A percentile compares a stretch with the other conserved stretches of the same genome.
Conservation (phyloP, 2,888 invertebrate genomes). For the Meloe dianella region DNA sequence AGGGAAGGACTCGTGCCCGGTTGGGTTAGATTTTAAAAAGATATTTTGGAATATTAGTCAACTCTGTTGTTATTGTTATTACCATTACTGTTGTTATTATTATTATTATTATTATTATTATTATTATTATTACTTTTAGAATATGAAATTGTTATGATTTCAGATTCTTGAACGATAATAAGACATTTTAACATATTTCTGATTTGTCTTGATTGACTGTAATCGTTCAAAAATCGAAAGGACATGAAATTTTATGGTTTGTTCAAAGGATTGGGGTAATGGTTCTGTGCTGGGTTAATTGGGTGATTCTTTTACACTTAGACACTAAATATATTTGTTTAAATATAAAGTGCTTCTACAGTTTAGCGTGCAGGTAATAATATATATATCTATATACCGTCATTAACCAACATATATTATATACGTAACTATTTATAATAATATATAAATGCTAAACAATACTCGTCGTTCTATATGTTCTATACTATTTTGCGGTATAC, state of each 20-base stretch:
- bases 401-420: slow-evolving; percentile 56
- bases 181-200: background rate
- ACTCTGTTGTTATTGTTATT: background rate
- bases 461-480: slow-evolving; percentile 54
- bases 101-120: background rate
- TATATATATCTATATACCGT: slow-evolving; percentile 48
- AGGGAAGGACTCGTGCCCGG: slow-evolving; percentile 23
- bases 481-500: slow-evolving; percentile 54
- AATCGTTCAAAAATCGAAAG: background rate
- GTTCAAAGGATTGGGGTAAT: slow-evolving; percentile 20
- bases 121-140: background rate
- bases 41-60: slow-evolving; percentile 16
- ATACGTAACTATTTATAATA: slow-evolving; percentile 38
- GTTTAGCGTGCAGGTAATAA: slow-evolving; percentile 55
- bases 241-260: background rate
- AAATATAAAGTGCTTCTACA: slow-evolving; percentile 58
- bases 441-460: slow-evolving; percentile 55
- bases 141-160: background rate
- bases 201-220: background rate
- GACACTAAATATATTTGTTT: slow-evolving; percentile 58
- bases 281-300: slow-evolving; percentile 43
- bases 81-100: background rate
- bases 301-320: slow-evolving; percentile 58
- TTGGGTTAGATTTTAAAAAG: slow-evolving; percentile 1
- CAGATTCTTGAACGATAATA: background rate